Evolutionary conservation across 2,888 invertebrate species (phyloP).

Genomic region (Mimumesa dahlbomi): DNA sequence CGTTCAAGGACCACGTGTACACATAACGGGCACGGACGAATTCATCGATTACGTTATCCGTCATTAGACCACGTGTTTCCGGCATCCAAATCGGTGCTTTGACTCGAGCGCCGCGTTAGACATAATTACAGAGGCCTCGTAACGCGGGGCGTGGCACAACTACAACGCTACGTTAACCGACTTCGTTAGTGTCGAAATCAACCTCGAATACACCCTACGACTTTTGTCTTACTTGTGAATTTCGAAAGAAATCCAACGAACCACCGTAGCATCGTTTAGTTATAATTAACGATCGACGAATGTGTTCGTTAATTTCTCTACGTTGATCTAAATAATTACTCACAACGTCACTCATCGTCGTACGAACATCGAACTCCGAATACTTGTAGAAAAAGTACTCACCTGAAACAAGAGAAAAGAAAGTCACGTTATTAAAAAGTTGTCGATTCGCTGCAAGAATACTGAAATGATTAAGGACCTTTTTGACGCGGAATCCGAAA

Average conservation of each 20-base stretch:
- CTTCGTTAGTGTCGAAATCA: constrained; percentile 52
- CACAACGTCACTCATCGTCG: too few relatives aligned
- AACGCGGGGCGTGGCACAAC: constrained; percentile 39
- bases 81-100: constrained; percentile 37
- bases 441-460: too few relatives aligned
- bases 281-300: too few relatives aligned
- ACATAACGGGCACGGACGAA: constrained; percentile 11
- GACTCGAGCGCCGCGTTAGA: constrained; percentile 12
- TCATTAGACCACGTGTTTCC: constrained; percentile 50
- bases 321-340: constrained; percentile 15
- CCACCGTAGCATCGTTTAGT: too few relatives aligned
- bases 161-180: constrained; percentile 39
- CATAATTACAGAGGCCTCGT: constrained; percentile 35
- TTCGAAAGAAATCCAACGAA: background rate
- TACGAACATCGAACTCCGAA: background rate
- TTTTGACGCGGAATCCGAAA: too few relatives aligned
- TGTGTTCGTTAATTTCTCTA: too few relatives aligned
- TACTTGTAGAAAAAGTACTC: constrained; percentile 52
- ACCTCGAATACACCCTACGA: constrained; percentile 20
- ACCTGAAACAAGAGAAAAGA: constrained; percentile 62
- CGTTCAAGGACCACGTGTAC: constrained; percentile 31
- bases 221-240: background rate
- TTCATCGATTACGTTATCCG: constrained; percentile 37
- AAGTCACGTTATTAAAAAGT: constrained; percentile 1
- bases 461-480: too few relatives aligned